Conservation (phyloP, 1,140 invertebrate species). For the Papilio helenus region DNA sequence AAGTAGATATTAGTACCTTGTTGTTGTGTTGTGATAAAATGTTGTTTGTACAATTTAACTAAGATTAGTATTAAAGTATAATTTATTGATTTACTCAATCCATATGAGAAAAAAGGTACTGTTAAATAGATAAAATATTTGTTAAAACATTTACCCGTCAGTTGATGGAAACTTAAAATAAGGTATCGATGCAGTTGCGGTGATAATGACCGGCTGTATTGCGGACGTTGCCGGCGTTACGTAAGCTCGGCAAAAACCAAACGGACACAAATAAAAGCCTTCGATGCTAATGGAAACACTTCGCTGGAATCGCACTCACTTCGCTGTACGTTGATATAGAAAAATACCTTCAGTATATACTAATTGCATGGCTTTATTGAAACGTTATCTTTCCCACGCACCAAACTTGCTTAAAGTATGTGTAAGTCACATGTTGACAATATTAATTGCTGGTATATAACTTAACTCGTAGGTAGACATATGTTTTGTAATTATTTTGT, state of each 20-base stretch:
- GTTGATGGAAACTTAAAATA: conserved; percentile 28
- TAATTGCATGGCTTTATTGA: not conserved
- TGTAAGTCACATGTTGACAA: not conserved
- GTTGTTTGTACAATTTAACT: too few species aligned
- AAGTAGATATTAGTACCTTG: too few species aligned
- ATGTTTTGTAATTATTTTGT: too few species aligned
- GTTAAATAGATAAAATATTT: not conserved
- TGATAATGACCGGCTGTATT: conserved; percentile 60
- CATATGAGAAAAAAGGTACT: too few species aligned
- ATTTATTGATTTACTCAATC: too few species aligned
- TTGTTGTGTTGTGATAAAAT: too few species aligned
- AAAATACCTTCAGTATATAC: not conserved
- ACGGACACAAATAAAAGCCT: conserved; percentile 42
- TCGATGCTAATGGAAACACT: conserved; percentile 43
- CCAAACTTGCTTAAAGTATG: not conserved
- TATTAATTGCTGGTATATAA: not conserved
- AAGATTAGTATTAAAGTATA: too few species aligned
- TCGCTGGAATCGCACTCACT: conserved; percentile 11
- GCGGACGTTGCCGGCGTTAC: conserved; percentile 50
- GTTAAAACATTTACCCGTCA: conserved; percentile 14
- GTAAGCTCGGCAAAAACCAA: conserved; percentile 52
- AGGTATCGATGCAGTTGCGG: conserved; percentile 37
- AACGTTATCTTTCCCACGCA: conserved; percentile 1
- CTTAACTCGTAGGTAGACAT: too few species aligned
- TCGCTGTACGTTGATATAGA: not conserved